Percentiles rank a stretch among this genome's conserved stretches.
Conservation (phyloP, 2,797 vertebrate species). For the Typhlichthys eigenmanni region DNA sequence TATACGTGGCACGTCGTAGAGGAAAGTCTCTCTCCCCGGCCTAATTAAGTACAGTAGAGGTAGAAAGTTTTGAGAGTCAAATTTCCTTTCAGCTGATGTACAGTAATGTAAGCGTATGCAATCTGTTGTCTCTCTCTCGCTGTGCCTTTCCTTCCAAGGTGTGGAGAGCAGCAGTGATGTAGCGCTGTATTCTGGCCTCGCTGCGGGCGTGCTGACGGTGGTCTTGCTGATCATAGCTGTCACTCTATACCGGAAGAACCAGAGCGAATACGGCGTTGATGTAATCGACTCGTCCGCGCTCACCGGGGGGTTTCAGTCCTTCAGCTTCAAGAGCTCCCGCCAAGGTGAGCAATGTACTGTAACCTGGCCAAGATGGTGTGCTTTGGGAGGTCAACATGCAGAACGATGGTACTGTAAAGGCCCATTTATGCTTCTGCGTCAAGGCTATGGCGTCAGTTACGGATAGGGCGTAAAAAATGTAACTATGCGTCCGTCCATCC, state of each 20-base stretch:
- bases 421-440: too few relatives aligned
- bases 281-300: slow-evolving; percentile 96
- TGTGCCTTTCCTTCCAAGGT: slow-evolving; percentile 66
- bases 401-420: too few relatives aligned
- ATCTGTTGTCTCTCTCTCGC: background rate
- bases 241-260: slow-evolving; percentile 90
- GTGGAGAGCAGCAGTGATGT: slow-evolving; percentile 88
- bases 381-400: too few relatives aligned
- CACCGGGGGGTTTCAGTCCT: slow-evolving; percentile 95
- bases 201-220: slow-evolving; percentile 89
- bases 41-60: slow-evolving; percentile 29
- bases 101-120: too few relatives aligned
- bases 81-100: background rate
- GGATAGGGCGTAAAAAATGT: too few relatives aligned
- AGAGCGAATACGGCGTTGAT: slow-evolving; percentile 95
- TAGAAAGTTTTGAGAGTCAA: background rate
- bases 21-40: slow-evolving; percentile 23
- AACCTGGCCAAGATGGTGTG: too few relatives aligned
- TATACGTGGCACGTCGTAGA: slow-evolving; percentile 23
- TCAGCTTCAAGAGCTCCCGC: slow-evolving; percentile 96
- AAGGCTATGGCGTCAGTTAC: too few relatives aligned
- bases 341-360: slow-evolving; percentile 83
- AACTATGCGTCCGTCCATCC: too few relatives aligned
- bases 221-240: slow-evolving; percentile 89
- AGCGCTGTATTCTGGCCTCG: slow-evolving; percentile 91